A percentile compares a stretch with the other conserved stretches of the same genome.
These are phyloP conservation scores for Leguminivora glycinivorella DNA, from an alignment of 1,140 invertebrate genomes.

Conservation along the genomic window DNA sequence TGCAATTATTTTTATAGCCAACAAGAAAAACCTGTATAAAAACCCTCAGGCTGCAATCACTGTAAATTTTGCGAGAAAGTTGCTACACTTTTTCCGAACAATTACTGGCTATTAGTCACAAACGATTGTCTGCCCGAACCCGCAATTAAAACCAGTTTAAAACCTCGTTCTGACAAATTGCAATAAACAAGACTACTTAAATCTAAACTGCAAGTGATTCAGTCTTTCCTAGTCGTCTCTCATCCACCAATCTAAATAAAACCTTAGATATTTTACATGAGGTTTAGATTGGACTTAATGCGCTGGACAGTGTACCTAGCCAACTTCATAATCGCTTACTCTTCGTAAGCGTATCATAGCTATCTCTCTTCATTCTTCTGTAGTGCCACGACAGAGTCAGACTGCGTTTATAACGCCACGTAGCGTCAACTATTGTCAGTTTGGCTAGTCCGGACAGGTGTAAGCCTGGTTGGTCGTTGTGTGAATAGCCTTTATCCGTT, in stretches of 20 bases:
- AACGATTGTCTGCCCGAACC: constrained; percentile 33
- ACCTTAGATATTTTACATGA: neutral
- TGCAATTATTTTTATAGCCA: too few relatives aligned
- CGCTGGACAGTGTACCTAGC: too few relatives aligned
- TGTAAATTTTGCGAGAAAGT: neutral
- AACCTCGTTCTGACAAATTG: constrained; percentile 65
- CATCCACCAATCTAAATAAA: neutral
- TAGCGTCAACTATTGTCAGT: too few relatives aligned
- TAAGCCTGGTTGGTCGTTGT: neutral
- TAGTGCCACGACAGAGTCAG: too few relatives aligned
- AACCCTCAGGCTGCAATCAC: neutral
- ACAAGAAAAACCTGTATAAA: neutral
- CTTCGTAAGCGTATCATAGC: too few relatives aligned
- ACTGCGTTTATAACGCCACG: too few relatives aligned
- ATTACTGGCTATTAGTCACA: constrained; percentile 17
- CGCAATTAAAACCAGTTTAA: constrained; percentile 62
- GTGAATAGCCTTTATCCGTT: constrained; percentile 1
- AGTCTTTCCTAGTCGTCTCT: constrained; percentile 24
- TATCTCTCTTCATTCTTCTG: too few relatives aligned
- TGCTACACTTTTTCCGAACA: neutral
- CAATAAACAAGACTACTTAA: constrained; percentile 58
- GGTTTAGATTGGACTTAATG: neutral
- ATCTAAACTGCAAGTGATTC: constrained; percentile 39
- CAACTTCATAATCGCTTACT: too few relatives aligned
- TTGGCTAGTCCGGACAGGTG: too few relatives aligned